These are phyloP conservation scores for Acanthis flammea DNA, from an alignment of 2,797 vertebrate genomes.

Conservation along the genomic window DNA sequence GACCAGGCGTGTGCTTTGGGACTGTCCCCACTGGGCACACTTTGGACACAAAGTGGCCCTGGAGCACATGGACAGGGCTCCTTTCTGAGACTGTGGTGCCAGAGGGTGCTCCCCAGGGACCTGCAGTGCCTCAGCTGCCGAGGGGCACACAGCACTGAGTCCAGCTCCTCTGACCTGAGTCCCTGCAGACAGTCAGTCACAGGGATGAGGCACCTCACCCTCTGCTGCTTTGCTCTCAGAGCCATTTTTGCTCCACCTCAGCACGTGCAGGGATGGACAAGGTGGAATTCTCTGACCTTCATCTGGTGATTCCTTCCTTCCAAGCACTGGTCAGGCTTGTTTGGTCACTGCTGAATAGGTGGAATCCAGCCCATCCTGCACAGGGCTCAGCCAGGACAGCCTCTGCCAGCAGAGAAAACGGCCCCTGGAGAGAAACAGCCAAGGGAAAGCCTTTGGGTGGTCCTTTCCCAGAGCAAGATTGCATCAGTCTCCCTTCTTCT, in stretches of 20 bases:
- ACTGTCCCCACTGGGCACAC: not conserved
- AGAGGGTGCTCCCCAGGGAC: not conserved
- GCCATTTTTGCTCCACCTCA: not conserved
- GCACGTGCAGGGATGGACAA: accelerated
- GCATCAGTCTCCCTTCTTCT: not conserved
- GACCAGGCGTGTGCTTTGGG: not conserved
- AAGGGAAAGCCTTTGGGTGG: not conserved
- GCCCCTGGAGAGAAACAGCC: accelerated
- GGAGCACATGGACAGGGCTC: no score
- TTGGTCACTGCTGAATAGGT: not conserved
- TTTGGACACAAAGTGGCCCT: not conserved
- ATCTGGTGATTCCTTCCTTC: not conserved
- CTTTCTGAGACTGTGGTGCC: not conserved
- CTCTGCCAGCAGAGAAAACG: accelerated
- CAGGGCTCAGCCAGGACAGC: not conserved
- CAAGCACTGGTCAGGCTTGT: not conserved
- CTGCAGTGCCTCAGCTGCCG: not conserved
- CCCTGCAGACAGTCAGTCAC: accelerated
- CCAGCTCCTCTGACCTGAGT: not conserved
- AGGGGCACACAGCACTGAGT: accelerated
- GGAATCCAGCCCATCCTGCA: not conserved
- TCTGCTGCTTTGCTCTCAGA: not conserved
- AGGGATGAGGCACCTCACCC: accelerated
- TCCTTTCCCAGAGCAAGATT: not conserved
- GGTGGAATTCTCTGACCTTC: not conserved